These are phyloP conservation scores for Orchestia grillus DNA, from an alignment of 1,140 invertebrate species.

Conservation along the genomic window DNA sequence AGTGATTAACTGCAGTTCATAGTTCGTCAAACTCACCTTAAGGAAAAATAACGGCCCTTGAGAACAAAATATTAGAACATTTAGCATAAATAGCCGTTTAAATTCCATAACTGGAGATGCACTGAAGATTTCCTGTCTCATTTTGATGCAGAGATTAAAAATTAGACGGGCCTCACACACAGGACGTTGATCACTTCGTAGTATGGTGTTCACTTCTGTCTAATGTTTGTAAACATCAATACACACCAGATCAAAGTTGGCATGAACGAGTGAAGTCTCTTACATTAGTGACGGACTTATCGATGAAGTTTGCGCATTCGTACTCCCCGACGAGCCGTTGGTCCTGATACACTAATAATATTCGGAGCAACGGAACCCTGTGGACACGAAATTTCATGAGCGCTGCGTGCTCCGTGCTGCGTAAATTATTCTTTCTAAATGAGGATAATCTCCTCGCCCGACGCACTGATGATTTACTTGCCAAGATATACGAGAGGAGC, in stretches of 20 bases:
- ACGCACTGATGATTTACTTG: conserved; percentile 47
- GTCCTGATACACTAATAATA: background rate
- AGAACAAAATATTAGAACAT: background rate
- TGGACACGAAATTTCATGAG: background rate
- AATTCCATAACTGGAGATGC: background rate
- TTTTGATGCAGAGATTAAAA: background rate
- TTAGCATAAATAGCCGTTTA: background rate
- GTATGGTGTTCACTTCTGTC: background rate
- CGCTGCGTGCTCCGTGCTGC: background rate
- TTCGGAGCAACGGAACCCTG: background rate
- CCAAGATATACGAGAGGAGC: conserved; percentile 38
- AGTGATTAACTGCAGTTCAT: background rate
- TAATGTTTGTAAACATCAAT: background rate
- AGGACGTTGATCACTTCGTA: background rate
- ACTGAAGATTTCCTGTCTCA: background rate
- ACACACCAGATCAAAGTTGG: background rate
- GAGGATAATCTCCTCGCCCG: conserved; percentile 7
- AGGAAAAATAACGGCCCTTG: background rate
- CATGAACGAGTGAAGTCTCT: background rate
- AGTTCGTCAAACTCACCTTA: background rate
- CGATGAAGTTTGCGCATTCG: background rate
- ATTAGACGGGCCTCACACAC: background rate
- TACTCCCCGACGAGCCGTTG: background rate
- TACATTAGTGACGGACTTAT: background rate
- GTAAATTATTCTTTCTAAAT: conserved; percentile 43